phyloP scores from a whole-genome alignment of 2,113 vertebrate genomes.

The Hystrix cristata region DNA sequence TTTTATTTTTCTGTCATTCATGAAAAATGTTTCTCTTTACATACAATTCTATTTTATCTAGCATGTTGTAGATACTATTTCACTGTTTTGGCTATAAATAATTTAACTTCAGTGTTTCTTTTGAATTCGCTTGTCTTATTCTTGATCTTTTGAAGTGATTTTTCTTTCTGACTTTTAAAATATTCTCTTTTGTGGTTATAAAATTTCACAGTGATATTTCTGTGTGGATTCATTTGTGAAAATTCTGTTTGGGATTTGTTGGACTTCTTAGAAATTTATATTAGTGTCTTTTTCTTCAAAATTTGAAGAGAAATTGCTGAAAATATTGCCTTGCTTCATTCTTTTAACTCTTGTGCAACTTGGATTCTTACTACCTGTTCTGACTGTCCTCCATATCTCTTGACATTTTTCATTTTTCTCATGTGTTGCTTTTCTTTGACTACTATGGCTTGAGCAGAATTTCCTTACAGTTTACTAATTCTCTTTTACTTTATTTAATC shows the following conservation, averaged over 20 bases:
- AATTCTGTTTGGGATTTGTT: constrained; percentile 33
- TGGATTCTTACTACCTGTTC: constrained; percentile 4
- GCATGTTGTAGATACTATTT: constrained; percentile 30
- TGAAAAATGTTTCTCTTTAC: not conserved
- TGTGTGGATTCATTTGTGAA: not conserved
- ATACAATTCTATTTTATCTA: constrained; percentile 51
- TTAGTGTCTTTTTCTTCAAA: not conserved
- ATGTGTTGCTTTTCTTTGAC: not conserved
- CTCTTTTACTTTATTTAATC: constrained; percentile 20
- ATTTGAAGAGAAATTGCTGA: constrained; percentile 14
- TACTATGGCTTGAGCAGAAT: not conserved
- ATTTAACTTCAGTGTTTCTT: constrained; percentile 49
- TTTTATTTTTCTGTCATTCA: constrained; percentile 41
- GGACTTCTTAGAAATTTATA: constrained; percentile 1
- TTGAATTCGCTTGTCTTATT: constrained; percentile 44
- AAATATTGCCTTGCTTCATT: not conserved
- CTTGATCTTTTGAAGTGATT: not conserved
- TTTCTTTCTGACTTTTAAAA: constrained; percentile 42
- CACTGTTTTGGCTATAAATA: constrained; percentile 21
- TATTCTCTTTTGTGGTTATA: not conserved
- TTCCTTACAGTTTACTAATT: not conserved
- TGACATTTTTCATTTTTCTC: not conserved
- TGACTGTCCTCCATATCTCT: not conserved
- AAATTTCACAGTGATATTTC: constrained; percentile 23
- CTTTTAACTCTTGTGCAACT: not conserved